These are phyloP conservation scores for Stenichneumon culpator DNA, from an alignment of 2,888 invertebrate genomes.

Conservation along the genomic window DNA sequence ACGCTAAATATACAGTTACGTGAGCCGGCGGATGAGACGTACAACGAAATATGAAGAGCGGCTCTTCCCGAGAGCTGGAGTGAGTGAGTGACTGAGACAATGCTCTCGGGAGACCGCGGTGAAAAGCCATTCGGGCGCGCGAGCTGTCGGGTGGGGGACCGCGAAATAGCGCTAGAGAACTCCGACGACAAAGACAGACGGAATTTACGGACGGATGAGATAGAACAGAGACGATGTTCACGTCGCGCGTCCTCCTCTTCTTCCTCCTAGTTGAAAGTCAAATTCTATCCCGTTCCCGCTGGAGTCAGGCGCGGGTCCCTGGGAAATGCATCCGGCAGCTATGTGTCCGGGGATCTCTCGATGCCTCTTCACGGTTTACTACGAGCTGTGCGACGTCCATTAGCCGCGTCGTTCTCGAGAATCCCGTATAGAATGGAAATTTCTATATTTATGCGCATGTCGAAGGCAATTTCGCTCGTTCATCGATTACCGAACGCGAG, in stretches of 20 bases:
- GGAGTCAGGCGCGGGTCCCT: conserved; percentile 43
- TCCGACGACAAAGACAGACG: neutral
- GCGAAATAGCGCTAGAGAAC: conserved; percentile 27
- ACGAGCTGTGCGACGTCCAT: conserved; percentile 40
- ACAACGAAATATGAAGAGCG: conserved; percentile 43
- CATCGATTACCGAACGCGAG: conserved; percentile 1
- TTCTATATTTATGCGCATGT: conserved; percentile 17
- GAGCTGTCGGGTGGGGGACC: conserved; percentile 3
- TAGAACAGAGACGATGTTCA: conserved; percentile 27
- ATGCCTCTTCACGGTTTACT: conserved; percentile 35
- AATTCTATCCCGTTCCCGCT: conserved; percentile 68
- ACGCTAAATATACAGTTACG: conserved; percentile 30
- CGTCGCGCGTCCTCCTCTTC: conserved; percentile 29
- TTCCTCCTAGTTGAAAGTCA: conserved; percentile 66
- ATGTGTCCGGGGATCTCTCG: conserved; percentile 18
- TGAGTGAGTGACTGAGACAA: conserved; percentile 5
- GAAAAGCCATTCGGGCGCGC: conserved; percentile 37
- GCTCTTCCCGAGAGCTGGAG: conserved; percentile 19
- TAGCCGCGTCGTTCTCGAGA: conserved; percentile 20
- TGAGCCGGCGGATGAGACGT: conserved; percentile 28
- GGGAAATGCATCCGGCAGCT: conserved; percentile 49
- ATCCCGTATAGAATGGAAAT: conserved; percentile 13
- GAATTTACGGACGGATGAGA: neutral
- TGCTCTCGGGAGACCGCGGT: conserved; percentile 20
- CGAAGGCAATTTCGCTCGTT: conserved; percentile 10